Conservation (phyloP, 2,113 vertebrate species). For the Melanerpes aurifrons region DNA sequence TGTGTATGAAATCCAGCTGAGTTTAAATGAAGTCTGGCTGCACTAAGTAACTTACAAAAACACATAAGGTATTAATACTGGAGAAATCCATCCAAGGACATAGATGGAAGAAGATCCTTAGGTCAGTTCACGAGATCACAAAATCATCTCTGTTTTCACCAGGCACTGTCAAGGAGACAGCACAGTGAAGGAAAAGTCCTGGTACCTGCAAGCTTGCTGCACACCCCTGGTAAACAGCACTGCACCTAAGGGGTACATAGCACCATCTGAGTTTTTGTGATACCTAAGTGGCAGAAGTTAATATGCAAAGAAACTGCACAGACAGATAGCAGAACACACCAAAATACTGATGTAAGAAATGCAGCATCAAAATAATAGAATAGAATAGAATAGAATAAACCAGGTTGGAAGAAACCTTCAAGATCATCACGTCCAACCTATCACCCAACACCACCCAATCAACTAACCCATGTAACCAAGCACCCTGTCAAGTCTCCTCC, state of each 20-base stretch:
- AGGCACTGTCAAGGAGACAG: neutral
- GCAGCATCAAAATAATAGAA: neutral
- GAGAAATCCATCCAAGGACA: neutral
- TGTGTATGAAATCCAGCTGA: neutral
- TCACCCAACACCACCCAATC: no score
- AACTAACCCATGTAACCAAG: no score
- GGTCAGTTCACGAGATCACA: neutral
- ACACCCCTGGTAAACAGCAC: neutral
- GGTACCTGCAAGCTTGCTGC: rapidly evolving
- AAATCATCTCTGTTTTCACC: neutral
- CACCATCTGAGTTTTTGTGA: neutral
- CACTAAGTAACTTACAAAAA: neutral
- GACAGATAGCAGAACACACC: neutral
- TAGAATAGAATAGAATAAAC: no score
- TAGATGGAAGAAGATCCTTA: neutral
- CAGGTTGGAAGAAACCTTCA: no score
- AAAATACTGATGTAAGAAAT: neutral
- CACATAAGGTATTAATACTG: neutral
- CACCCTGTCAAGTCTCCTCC: no score
- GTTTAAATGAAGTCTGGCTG: conserved; percentile 1
- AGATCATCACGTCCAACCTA: no score
- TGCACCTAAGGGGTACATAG: neutral
- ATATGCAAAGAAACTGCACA: neutral
- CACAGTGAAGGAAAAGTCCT: neutral
- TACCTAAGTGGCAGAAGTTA: neutral